Conservation (phyloP, 2,888 invertebrate genomes). For the Atrina japonica region DNA sequence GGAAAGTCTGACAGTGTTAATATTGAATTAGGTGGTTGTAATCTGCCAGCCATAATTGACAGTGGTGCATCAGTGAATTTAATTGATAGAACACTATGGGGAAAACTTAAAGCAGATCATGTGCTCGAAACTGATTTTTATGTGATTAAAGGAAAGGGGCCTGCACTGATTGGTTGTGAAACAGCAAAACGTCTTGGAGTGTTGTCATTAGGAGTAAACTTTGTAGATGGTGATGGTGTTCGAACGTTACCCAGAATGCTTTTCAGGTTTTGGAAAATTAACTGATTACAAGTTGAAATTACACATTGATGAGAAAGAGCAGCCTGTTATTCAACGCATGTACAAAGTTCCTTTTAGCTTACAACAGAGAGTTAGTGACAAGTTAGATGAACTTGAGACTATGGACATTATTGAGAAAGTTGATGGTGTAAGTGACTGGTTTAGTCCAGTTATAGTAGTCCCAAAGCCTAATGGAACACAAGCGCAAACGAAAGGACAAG, state of each 20-base stretch:
- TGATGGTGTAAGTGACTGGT: slow-evolving; percentile 45
- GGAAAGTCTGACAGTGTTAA: not conserved
- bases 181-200: slow-evolving; percentile 15
- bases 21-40: not conserved
- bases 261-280: slow-evolving; percentile 18
- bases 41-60: not conserved
- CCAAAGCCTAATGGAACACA: slow-evolving; percentile 44
- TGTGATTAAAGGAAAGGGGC: slow-evolving; percentile 13
- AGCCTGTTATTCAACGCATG: slow-evolving; percentile 24
- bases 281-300: slow-evolving; percentile 17
- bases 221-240: not conserved
- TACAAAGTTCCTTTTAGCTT: slow-evolving; percentile 17
- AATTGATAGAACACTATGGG: slow-evolving; percentile 18
- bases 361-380: not conserved
- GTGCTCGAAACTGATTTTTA: not conserved
- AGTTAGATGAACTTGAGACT: slow-evolving; percentile 39
- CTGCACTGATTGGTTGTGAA: not conserved
- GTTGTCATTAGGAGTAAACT: not conserved
- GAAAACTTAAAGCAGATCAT: not conserved
- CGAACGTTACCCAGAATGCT: not conserved
- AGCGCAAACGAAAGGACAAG: too few relatives aligned
- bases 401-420: slow-evolving; percentile 48
- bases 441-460: slow-evolving; percentile 44
- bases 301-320: slow-evolving; percentile 10
- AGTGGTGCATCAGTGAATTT: slow-evolving; percentile 19